Evolutionary conservation across 2,113 vertebrate species (phyloP).

Genomic region (Amphilophus citrinellus): DNA sequence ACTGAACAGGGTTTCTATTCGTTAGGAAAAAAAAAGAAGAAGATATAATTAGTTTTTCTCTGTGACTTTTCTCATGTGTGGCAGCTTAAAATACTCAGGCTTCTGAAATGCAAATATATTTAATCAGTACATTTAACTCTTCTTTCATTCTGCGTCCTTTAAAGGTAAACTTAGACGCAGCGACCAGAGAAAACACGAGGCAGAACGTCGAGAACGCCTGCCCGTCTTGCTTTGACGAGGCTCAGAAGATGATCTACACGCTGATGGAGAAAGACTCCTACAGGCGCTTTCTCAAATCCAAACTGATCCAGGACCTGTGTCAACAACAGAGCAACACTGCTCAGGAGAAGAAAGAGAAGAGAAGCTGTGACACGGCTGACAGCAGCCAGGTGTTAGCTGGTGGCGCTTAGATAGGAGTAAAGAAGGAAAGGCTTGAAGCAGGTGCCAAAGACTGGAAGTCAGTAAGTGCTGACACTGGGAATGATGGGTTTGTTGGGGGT

Average conservation of each 20-base stretch:
- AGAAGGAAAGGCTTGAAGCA: not conserved
- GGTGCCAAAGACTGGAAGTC: constrained; percentile 26
- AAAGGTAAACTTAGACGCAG: constrained; percentile 83
- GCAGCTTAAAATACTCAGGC: not conserved
- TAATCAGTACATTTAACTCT: not conserved
- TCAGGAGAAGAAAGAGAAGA: constrained; percentile 38
- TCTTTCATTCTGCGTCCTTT: not conserved
- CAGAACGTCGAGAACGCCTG: constrained; percentile 65
- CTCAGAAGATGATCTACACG: constrained; percentile 82
- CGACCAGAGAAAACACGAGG: constrained; percentile 75
- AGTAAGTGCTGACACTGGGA: not conserved
- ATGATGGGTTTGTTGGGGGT: not conserved
- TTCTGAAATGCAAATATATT: not conserved
- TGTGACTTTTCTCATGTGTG: not conserved
- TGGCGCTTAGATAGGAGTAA: constrained; percentile 26
- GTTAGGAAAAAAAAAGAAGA: not conserved
- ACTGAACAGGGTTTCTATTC: not conserved
- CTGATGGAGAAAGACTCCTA: constrained; percentile 87
- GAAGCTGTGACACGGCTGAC: not conserved
- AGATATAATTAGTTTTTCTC: not conserved
- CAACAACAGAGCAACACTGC: not conserved
- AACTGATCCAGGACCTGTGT: constrained; percentile 69
- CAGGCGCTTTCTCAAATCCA: constrained; percentile 81
- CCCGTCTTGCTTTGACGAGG: constrained; percentile 74
- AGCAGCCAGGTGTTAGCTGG: constrained; percentile 12